Conservation (phyloP, 2,797 vertebrate genomes). For the Chelonia mydas region DNA sequence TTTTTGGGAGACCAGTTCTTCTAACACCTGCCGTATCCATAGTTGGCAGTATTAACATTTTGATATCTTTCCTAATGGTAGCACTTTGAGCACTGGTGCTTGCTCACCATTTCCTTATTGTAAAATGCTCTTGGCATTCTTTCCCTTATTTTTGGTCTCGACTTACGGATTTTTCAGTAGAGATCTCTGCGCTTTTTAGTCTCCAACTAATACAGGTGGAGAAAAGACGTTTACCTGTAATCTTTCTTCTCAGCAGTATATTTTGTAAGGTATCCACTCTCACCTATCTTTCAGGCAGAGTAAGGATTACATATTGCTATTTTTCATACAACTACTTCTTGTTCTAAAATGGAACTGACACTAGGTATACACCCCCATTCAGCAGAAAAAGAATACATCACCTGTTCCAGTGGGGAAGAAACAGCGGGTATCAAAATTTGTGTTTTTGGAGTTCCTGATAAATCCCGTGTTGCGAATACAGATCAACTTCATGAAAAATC, state of each 20-base stretch:
- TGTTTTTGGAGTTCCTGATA: background rate
- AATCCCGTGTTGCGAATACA: background rate
- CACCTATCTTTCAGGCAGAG: too few species aligned
- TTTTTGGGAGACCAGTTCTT: background rate
- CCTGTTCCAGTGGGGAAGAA: background rate
- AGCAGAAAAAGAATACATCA: background rate
- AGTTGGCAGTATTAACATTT: background rate
- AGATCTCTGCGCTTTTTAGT: too few species aligned
- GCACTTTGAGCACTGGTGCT: background rate
- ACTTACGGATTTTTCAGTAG: too few species aligned
- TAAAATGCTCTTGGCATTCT: too few species aligned
- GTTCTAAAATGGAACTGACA: background rate
- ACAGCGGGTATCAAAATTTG: background rate
- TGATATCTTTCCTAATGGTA: background rate
- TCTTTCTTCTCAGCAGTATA: too few species aligned
- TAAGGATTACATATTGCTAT: background rate
- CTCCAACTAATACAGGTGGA: too few species aligned
- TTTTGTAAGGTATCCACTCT: too few species aligned
- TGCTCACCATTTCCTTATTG: background rate
- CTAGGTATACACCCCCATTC: background rate
- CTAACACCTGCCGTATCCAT: background rate
- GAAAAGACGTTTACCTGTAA: too few species aligned
- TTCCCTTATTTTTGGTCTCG: too few species aligned
- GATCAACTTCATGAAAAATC: too few species aligned
- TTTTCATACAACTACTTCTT: conserved; percentile 1